These are phyloP conservation scores for Podilymbus podiceps DNA, from an alignment of 2,113 vertebrate genomes.

Conservation along the genomic window DNA sequence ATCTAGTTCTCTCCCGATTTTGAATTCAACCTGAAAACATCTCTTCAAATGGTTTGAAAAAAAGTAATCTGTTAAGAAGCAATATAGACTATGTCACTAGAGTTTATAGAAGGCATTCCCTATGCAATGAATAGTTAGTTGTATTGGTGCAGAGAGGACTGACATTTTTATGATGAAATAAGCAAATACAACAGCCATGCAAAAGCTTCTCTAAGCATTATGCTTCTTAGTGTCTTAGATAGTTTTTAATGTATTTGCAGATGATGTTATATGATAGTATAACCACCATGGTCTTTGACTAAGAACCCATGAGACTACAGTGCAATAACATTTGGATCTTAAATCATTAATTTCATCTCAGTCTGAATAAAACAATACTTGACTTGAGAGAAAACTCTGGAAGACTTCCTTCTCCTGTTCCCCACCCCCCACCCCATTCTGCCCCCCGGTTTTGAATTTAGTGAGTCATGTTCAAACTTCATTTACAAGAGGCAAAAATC, in stretches of 20 bases:
- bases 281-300: not conserved
- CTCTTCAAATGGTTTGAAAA: not conserved
- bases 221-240: not conserved
- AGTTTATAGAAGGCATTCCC: not conserved
- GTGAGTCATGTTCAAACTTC: not conserved
- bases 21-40: not conserved
- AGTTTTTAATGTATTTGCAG: not conserved
- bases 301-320: not conserved
- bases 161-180: not conserved
- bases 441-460: not conserved
- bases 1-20: not conserved
- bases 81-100: not conserved
- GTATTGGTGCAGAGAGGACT: not conserved
- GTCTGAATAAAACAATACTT: not conserved
- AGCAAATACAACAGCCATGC: not conserved
- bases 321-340: not conserved
- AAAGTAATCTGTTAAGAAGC: not conserved
- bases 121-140: not conserved
- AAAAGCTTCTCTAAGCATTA: not conserved
- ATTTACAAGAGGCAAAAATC: not conserved
- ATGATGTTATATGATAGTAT: not conserved
- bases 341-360: not conserved
- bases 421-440: fast-evolving
- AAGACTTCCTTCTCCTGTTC: not conserved
- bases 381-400: not conserved